A percentile compares a stretch with the other conserved stretches of the same genome.
phyloP scores from a whole-genome alignment of 2,888 invertebrate species.

The Thumatha senex region DNA sequence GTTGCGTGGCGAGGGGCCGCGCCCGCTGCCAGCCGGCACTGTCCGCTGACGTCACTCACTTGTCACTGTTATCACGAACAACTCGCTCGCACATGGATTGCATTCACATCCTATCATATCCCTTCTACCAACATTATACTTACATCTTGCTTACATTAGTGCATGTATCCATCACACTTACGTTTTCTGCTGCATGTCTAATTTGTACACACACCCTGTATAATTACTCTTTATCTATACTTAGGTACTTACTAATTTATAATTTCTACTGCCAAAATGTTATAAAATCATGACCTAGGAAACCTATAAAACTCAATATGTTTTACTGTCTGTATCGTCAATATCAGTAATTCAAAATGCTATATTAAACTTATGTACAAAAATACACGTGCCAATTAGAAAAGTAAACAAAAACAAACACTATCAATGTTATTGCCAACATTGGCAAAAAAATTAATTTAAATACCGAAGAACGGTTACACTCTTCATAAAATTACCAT shows the following conservation, averaged over 20 bases:
- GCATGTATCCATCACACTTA: conserved; percentile 6
- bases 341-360: no score
- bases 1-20: conserved; percentile 54
- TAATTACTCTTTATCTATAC: background rate
- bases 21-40: conserved; percentile 42
- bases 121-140: conserved; percentile 47
- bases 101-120: conserved; percentile 45
- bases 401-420: conserved; percentile 21
- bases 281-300: background rate
- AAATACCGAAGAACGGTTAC: background rate
- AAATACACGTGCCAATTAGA: conserved; percentile 6
- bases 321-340: no score
- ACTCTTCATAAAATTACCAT: conserved; percentile 1
- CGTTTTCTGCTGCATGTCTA: conserved; percentile 1
- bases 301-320: no score
- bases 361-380: no score
- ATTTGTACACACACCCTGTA: background rate
- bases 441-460: conserved; percentile 2
- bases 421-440: background rate
- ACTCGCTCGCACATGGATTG: conserved; percentile 36
- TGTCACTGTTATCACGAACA: conserved; percentile 51
- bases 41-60: conserved; percentile 66
- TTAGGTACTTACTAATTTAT: no score
- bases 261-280: background rate
- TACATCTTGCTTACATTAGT: conserved; percentile 41